Evolutionary conservation across 2,888 invertebrate genomes (phyloP), one percentile per base, ranked within the genome.

Genomic region (Trimorus sp.): DNA sequence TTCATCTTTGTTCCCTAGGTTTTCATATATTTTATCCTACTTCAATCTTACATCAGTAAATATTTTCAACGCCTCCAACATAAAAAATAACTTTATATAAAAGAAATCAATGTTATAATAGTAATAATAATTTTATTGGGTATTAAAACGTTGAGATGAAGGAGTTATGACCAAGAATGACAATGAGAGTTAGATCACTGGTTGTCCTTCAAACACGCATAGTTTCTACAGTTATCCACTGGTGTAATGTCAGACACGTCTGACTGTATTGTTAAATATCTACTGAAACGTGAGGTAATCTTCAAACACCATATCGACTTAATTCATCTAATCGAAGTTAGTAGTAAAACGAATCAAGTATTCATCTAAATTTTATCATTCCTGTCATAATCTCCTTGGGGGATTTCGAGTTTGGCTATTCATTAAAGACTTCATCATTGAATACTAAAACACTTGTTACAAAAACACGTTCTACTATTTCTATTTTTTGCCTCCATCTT

Each of bases 111-210:
- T 26, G 26, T 26, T 26, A n/a, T n/a, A n/a, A n/a, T n/a, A n/a
- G 15, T 56, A 49, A 58, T 9, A 49, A 4, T 26, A 26, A 1
- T 3, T 26, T 26, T 26, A 26, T 26, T 26, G 26, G 26, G 2
- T 4, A 26, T 3, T 26, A 26, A 26, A 26, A 26, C 26, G 53
- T 51, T 76, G 53, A 76, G 62, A 76, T 40, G n/a, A 49, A 42
- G 36, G 4, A 54, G 54, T 69, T 76, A 69, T 76, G 76, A 76
- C 69, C 69, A 76, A 37, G 1, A 48, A 48, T 49, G 63, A 63
- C 14, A 40, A 12, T 15, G 11, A 60, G 11, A 11, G 16, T 45
- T n/a, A 60, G 15, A 15, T 40, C 14, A 60, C 26, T 38, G 8
- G n/a, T n/a, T 49, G 3, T 12, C 7, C 9, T 49, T 49, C 40